Evolutionary conservation across 2,797 vertebrate species (phyloP).

Genomic region (Sandelia bainsii): DNA sequence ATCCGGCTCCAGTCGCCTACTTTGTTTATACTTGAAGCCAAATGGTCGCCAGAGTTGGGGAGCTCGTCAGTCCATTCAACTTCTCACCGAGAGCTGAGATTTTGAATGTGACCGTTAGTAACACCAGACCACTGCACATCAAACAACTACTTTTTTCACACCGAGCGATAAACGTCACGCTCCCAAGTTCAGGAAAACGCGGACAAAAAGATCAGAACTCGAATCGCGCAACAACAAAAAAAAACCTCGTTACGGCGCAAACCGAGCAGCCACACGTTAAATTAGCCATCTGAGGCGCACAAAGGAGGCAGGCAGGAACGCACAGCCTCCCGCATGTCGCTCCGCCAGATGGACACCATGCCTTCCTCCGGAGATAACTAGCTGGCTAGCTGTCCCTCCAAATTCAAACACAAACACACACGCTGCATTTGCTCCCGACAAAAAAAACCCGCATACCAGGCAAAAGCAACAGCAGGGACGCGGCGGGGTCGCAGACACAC

Average conservation of each 20-base stretch:
- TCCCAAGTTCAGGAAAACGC: too few relatives aligned
- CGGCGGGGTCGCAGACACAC: background rate
- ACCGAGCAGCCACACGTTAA: slow-evolving; percentile 36
- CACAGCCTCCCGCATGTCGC: slow-evolving; percentile 74
- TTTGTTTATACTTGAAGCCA: background rate
- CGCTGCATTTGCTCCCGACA: slow-evolving; percentile 71
- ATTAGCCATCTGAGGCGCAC: slow-evolving; percentile 71
- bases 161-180: background rate
- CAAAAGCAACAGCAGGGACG: slow-evolving; percentile 60
- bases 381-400: slow-evolving; percentile 82
- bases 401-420: slow-evolving; percentile 82
- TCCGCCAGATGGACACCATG: slow-evolving; percentile 86
- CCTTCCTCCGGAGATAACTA: slow-evolving; percentile 78
- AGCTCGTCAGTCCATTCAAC: background rate
- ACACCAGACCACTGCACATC: background rate
- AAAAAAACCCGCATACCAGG: slow-evolving; percentile 71
- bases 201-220: background rate
- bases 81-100: background rate
- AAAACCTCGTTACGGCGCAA: background rate
- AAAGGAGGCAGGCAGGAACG: slow-evolving; percentile 71
- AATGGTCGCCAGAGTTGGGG: background rate
- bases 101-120: slow-evolving; percentile 35
- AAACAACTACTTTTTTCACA: slow-evolving; percentile 21
- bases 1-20: background rate
- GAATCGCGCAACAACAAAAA: background rate